Base-by-base conservation (phyloP, 1,140 invertebrate genomes). In the Papilio polyxenes region DNA sequence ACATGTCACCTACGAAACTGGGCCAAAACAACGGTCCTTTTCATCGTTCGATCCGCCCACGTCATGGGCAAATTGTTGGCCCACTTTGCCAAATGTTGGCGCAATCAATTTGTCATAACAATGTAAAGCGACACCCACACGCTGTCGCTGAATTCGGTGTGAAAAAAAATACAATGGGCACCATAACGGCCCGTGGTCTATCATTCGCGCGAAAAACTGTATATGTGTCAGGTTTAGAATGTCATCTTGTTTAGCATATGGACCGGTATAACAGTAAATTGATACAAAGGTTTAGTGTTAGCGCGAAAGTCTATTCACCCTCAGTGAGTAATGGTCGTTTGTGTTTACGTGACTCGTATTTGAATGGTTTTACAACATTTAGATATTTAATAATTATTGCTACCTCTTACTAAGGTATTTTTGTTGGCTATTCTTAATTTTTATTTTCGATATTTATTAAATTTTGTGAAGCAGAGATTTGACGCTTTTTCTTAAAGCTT, bases 71-170 rank as follows among this genome's bases (percentile, higher is more conserved):
- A 87, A 87, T 87, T 82, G 82, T 86, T 87, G 88, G 87, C 88
- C 89, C 83, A 87, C 82, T 90, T 93, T 86, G 84, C 72, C 81
- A 83, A 88, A 89, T 85, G 85, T 89, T 89, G 89, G 84, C 83
- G 85, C 87, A 90, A 91, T 93, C 91, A 90, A 92, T 92, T 86
- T 89, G 89, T 93, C 91, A 92, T 92, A 90, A 93, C 87, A 89
- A 89, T 86, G 89, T 90, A 90, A 91, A 88, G 82, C 84, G 80
- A 87, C 89, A 85, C 92, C 89, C 88, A 91, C 90, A 85, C 85
- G 83, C 75, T 75, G 72, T 85, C 81, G 79, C 85, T 89, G 86
- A 90, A 90, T 88, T 88, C 82, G 88, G 90, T 86, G 88, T 82
- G 86, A 87, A 89, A 89, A 89, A 87, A 87, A 90, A 89, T 87